Conservation (phyloP, 2,797 vertebrate genomes). For the Xiphophorus birchmanni region DNA sequence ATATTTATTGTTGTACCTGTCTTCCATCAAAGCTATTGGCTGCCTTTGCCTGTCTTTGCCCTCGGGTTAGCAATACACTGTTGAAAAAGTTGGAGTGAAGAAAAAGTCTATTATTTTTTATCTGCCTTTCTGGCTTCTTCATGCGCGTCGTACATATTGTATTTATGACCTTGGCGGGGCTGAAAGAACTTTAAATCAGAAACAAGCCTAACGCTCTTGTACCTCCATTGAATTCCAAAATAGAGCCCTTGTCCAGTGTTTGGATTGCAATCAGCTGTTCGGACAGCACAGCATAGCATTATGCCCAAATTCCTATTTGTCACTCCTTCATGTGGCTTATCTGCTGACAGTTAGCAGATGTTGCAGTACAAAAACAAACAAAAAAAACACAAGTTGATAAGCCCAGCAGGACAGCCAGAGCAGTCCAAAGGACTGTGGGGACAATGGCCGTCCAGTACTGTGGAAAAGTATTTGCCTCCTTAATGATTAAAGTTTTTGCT, state of each 20-base stretch:
- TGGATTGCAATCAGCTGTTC: constrained; percentile 47
- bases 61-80: constrained; percentile 63
- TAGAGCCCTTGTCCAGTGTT: constrained; percentile 34
- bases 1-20: constrained; percentile 83
- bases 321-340: constrained; percentile 26
- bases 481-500: background rate
- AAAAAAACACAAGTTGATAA: background rate
- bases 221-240: constrained; percentile 48
- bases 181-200: constrained; percentile 43
- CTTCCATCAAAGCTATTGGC: constrained; percentile 81
- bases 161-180: constrained; percentile 54
- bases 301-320: no score
- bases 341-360: constrained; percentile 13
- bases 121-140: constrained; percentile 35
- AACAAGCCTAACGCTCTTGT: constrained; percentile 34
- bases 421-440: background rate
- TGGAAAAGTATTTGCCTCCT: background rate
- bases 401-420: background rate
- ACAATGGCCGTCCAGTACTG: background rate
- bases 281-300: constrained; percentile 10
- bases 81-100: constrained; percentile 57
- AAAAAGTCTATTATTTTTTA: constrained; percentile 62
- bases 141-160: constrained; percentile 9
- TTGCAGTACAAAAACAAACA: background rate
- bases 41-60: constrained; percentile 71